A percentile compares a stretch with the other conserved stretches of the same genome.
These are phyloP conservation scores for Erithacus rubecula DNA, from an alignment of 2,797 vertebrate species.

Conservation along the genomic window DNA sequence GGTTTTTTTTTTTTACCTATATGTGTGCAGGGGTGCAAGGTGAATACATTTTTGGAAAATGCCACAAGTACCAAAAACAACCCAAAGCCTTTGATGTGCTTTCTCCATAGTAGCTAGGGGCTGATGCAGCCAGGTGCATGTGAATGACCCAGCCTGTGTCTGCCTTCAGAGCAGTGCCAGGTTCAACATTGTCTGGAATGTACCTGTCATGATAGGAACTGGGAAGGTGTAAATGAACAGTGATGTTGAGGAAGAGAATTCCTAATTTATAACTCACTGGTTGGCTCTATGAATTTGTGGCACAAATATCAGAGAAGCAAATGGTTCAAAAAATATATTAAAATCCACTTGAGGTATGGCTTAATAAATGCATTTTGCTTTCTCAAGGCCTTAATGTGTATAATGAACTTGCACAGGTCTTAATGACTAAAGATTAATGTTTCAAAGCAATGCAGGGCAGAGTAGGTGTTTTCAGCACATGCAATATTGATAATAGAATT, in stretches of 20 bases:
- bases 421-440: background rate
- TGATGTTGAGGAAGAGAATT: background rate
- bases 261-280: background rate
- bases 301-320: conserved; percentile 24
- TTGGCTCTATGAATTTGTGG: background rate
- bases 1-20: background rate
- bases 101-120: background rate
- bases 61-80: conserved; percentile 56
- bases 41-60: conserved; percentile 20
- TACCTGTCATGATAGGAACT: background rate
- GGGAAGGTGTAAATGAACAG: background rate
- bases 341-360: background rate
- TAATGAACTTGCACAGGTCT: conserved; percentile 28
- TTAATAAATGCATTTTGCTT: background rate
- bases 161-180: background rate
- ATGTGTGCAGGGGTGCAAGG: conserved; percentile 8
- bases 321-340: background rate
- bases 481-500: background rate
- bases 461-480: background rate
- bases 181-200: background rate
- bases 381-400: conserved; percentile 35
- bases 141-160: background rate
- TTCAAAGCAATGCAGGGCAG: background rate
- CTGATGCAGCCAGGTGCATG: background rate
- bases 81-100: conserved; percentile 64